Base-by-base conservation (phyloP, 1,140 invertebrate genomes). In the Bombus sibiricus region DNA sequence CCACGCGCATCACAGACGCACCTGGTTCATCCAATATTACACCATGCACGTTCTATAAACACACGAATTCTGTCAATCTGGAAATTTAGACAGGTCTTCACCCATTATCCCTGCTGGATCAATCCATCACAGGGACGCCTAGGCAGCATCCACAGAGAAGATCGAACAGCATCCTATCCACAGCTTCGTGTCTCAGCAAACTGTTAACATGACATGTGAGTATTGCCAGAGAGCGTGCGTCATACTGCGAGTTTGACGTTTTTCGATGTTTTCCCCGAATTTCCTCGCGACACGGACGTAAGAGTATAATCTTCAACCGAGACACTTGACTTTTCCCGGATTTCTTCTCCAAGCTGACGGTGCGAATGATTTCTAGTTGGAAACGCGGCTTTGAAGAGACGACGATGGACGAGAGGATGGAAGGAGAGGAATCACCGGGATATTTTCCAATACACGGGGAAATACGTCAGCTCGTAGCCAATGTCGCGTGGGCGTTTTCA, bases 321-420 rank as follows among this genome's bases (percentile, higher is more conserved):
- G 77, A 73, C 88, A 86, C 83, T 88, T 87, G 88, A 86, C 82
- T 82, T 88, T 57, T 66, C 76, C 28, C 74, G 83, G 87, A 88
- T 88, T 89, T 84, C 68, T 57, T 64, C 59, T 47, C 64, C 18
- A 53, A 53, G 47, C 47, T 53, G 47, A 53, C 47, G 18, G 47
- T 22, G 83, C 71, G 87, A 89, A 89, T 86, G 84, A 89, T 86
- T 89, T 86, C 80, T 81, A 22, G 47, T 53, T 53, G 47, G 47
- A 22, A 53, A 81, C 64, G 69, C 83, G 43, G 82, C 18, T 53
- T 53, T 53, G 62, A 80, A 80, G 69, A 72, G 71, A 82, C 57
- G 77, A 47, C 39, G 15, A 22, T 15, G 64, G 68, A 53, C 47
- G 10, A 18, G 37, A 10, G 34, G 15, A 39, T 39, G 3, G 37